Conservation (phyloP, 2,888 invertebrate species). For the Hymenopus coronatus region DNA sequence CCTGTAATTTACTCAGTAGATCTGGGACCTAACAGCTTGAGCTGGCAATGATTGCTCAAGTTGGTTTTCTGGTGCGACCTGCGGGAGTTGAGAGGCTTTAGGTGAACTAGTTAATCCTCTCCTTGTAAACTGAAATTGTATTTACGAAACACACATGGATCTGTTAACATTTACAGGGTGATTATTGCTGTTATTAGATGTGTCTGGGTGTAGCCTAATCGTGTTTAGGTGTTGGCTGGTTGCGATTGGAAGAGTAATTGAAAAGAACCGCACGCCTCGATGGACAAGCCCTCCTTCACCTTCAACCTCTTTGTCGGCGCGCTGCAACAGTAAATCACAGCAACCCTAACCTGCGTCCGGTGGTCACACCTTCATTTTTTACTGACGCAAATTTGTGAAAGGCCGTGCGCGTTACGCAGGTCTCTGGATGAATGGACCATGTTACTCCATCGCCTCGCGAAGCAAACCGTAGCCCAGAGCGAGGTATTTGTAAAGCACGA, state of each 20-base stretch:
- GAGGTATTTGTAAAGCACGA: not conserved
- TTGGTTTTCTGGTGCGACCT: too few relatives aligned
- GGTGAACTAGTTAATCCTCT: too few relatives aligned
- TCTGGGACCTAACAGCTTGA: too few relatives aligned
- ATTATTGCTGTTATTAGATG: not conserved
- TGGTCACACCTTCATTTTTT: not conserved
- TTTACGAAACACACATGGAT: not conserved
- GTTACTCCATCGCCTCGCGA: not conserved
- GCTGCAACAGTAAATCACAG: not conserved
- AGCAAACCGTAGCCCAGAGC: not conserved
- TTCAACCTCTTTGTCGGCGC: not conserved
- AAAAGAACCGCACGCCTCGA: not conserved
- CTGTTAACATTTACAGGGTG: not conserved
- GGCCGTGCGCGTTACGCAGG: not conserved
- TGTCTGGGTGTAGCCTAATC: not conserved
- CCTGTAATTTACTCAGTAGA: too few relatives aligned
- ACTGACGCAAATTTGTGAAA: not conserved
- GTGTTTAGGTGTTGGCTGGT: not conserved
- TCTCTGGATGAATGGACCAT: not conserved
- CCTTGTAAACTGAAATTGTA: too few relatives aligned
- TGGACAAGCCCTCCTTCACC: not conserved
- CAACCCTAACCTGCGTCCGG: not conserved
- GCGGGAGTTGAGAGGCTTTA: too few relatives aligned
- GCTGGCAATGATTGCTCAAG: too few relatives aligned
- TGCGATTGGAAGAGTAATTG: not conserved